A percentile compares a stretch with the other conserved stretches of the same genome.
Evolutionary conservation across 2,888 invertebrate species (phyloP).

Genomic region (Drosophila setosimentum): DNA sequence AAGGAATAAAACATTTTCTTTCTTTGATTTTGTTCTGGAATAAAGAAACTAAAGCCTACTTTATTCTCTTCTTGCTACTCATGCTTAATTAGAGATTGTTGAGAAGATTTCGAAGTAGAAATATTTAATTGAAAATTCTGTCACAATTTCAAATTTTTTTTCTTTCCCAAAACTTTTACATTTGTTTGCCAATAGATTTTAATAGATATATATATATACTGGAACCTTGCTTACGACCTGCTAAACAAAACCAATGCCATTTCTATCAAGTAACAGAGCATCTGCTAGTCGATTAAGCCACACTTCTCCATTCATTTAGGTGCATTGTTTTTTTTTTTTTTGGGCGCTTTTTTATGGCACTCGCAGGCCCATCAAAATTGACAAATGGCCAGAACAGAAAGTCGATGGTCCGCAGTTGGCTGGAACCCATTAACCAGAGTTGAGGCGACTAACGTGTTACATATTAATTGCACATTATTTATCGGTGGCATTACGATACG

Average conservation of each 20-base stretch:
- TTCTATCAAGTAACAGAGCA: slow-evolving; percentile 4
- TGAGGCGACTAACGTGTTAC: slow-evolving; percentile 74
- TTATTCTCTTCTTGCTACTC: neutral
- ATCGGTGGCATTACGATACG: slow-evolving; percentile 53
- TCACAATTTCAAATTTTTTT: neutral
- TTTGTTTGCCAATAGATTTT: neutral
- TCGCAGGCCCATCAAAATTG: slow-evolving; percentile 77
- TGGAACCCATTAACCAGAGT: slow-evolving; percentile 48
- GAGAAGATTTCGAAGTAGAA: neutral
- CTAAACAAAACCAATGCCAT: neutral
- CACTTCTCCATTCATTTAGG: neutral
- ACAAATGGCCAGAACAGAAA: slow-evolving; percentile 70
- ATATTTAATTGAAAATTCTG: neutral
- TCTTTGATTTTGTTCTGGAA: neutral
- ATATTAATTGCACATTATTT: slow-evolving; percentile 80
- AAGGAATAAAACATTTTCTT: rapidly evolving
- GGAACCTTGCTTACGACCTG: neutral
- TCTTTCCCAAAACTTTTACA: rapidly evolving
- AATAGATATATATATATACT: neutral
- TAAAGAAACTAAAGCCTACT: neutral
- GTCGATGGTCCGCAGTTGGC: slow-evolving; percentile 14
- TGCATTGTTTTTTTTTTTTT: slow-evolving; percentile 18
- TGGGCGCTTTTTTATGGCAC: slow-evolving; percentile 69
- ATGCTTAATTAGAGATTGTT: neutral
- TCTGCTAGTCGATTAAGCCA: neutral